Percentiles rank a stretch among this genome's conserved stretches.
These are phyloP conservation scores for Periophthalmus magnuspinnatus DNA, from an alignment of 2,797 vertebrate genomes.

Conservation along the genomic window DNA sequence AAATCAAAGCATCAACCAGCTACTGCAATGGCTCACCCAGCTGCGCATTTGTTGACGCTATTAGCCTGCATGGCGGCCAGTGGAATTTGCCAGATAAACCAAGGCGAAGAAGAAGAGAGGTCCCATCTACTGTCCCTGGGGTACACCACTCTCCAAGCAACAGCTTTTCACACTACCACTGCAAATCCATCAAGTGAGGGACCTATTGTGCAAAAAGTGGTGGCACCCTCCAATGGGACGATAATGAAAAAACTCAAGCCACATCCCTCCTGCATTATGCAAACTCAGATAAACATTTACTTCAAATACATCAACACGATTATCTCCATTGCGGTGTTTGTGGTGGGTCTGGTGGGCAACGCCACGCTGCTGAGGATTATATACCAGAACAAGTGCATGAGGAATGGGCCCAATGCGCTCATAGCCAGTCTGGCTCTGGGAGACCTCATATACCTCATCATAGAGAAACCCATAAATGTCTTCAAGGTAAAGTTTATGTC, in stretches of 20 bases:
- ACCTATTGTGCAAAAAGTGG: background rate
- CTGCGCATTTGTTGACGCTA: slow-evolving; percentile 77
- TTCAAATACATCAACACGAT: slow-evolving; percentile 95
- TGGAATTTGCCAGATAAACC: slow-evolving; percentile 82
- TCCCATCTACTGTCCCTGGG: slow-evolving; percentile 16
- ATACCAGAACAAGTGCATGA: slow-evolving; percentile 98
- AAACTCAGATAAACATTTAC: slow-evolving; percentile 76
- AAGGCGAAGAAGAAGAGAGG: slow-evolving; percentile 44
- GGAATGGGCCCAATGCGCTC: slow-evolving; percentile 96
- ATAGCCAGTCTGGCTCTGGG: slow-evolving; percentile 96
- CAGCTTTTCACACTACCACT: slow-evolving; percentile 58
- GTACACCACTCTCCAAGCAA: slow-evolving; percentile 52
- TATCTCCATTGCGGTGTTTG: slow-evolving; percentile 90
- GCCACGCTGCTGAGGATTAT: slow-evolving; percentile 96
- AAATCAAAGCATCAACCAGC: slow-evolving; percentile 53
- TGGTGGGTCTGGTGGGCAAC: slow-evolving; percentile 94
- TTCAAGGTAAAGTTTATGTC: slow-evolving; percentile 86
- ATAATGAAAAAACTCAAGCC: background rate
- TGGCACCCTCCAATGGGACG: slow-evolving; percentile 31
- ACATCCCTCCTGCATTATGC: slow-evolving; percentile 65
- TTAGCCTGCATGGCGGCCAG: slow-evolving; percentile 70
- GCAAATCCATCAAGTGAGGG: slow-evolving; percentile 6
- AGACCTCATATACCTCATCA: slow-evolving; percentile 95
- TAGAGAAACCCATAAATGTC: slow-evolving; percentile 89
- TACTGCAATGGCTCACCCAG: slow-evolving; percentile 79